Evolutionary conservation across 2,888 invertebrate species (phyloP).

Genomic region (Phorcus lineatus): DNA sequence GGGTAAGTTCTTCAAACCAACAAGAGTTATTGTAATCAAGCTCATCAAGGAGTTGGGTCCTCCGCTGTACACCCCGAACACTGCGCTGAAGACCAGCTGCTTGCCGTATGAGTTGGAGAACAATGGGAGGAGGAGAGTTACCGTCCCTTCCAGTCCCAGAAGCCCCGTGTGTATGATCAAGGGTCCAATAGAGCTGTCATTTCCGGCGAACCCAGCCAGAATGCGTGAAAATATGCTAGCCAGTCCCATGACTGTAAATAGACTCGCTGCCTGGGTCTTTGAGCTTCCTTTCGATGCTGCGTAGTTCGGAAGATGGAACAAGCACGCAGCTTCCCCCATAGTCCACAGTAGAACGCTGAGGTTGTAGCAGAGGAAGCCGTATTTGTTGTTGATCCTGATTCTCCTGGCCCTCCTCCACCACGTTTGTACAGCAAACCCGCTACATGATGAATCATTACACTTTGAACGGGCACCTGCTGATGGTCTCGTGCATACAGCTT

Average conservation of each 20-base stretch:
- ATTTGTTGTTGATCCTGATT: background rate
- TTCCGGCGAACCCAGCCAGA: background rate
- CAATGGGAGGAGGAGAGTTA: background rate
- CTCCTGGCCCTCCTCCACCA: background rate
- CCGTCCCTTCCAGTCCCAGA: background rate
- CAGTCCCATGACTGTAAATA: background rate
- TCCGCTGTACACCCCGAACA: background rate
- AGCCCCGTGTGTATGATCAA: background rate
- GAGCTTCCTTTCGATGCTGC: background rate
- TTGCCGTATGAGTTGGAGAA: background rate
- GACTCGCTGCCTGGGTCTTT: background rate
- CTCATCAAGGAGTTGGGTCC: background rate
- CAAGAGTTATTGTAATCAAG: background rate
- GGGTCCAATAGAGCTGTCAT: background rate
- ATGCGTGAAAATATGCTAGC: background rate
- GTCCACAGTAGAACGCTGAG: background rate
- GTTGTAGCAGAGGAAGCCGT: background rate
- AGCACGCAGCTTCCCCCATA: background rate
- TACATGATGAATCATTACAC: too few relatives aligned
- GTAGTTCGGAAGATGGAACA: background rate
- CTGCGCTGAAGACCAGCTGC: background rate
- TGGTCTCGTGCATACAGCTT: background rate
- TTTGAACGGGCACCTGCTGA: too few relatives aligned
- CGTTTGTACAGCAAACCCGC: too few relatives aligned
- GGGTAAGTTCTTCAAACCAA: background rate